Evolutionary conservation across 2,113 vertebrate genomes (phyloP).

Genomic region (Electrona antarctica): DNA sequence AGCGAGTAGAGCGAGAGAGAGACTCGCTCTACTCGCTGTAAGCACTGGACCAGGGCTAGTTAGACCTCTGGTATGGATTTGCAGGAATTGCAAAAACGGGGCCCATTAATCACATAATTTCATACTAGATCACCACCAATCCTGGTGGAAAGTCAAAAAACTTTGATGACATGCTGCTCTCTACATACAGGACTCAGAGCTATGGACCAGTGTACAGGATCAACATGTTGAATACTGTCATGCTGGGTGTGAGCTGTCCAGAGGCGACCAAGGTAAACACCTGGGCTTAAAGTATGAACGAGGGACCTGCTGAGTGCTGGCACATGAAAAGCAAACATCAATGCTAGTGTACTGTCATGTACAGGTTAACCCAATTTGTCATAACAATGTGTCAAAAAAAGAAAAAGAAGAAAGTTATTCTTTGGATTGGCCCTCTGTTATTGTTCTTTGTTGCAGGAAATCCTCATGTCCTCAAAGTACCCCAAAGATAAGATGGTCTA

Average conservation of each 20-base stretch:
- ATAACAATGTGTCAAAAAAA: too few relatives aligned
- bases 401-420: neutral
- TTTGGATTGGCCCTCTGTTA: neutral
- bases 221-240: constrained; percentile 51
- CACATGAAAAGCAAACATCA: neutral
- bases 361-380: neutral
- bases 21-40: too few relatives aligned
- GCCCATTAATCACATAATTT: too few relatives aligned
- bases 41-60: too few relatives aligned
- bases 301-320: too few relatives aligned
- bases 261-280: constrained; percentile 74
- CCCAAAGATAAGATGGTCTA: constrained; percentile 65
- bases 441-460: constrained; percentile 57
- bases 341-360: neutral
- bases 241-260: constrained; percentile 55
- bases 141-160: neutral
- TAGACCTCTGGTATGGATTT: too few relatives aligned
- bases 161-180: neutral
- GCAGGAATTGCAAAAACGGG: too few relatives aligned
- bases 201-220: constrained; percentile 68
- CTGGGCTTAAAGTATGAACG: too few relatives aligned
- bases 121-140: too few relatives aligned
- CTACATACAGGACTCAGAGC: constrained; percentile 64
- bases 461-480: constrained; percentile 80
- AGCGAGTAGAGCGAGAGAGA: too few relatives aligned